Evolutionary conservation across 2,113 vertebrate species (phyloP).

Genomic region (Plectropomus leopardus): DNA sequence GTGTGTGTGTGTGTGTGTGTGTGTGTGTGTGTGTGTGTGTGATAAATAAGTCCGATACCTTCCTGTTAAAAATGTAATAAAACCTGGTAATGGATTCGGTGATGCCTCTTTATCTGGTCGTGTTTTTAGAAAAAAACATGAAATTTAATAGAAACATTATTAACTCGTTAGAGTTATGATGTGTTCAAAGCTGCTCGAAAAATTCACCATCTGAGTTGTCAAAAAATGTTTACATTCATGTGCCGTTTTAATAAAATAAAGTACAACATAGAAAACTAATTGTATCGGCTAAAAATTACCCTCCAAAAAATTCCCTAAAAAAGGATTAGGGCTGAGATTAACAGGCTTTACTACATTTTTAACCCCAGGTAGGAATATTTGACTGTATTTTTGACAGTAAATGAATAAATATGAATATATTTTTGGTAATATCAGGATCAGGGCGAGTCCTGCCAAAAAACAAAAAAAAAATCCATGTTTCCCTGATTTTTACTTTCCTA

Average conservation of each 20-base stretch:
- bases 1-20: not conserved
- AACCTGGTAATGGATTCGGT: not conserved
- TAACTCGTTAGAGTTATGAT: not conserved
- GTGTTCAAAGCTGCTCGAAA: not conserved
- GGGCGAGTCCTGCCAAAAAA: not conserved
- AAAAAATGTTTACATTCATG: conserved; percentile 5
- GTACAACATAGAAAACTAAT: not conserved
- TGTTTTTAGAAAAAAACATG: not conserved
- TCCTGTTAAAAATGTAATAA: not conserved
- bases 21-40: not conserved
- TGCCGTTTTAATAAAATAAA: not conserved
- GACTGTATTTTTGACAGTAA: not conserved
- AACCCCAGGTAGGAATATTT: not conserved
- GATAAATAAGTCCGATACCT: not conserved
- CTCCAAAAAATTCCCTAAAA: not conserved
- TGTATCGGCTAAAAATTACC: not conserved
- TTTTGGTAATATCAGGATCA: not conserved
- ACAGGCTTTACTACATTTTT: not conserved
- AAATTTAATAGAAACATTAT: not conserved
- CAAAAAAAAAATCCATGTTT: not conserved
- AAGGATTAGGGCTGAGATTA: not conserved
- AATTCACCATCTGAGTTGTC: not conserved
- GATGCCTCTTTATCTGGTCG: not conserved
- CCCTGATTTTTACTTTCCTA: not conserved
- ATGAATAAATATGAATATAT: not conserved